Percentiles rank a stretch among this genome's conserved stretches.
These are phyloP conservation scores for Adrianichthys oophorus DNA, from an alignment of 2,797 vertebrate species.

Conservation along the genomic window DNA sequence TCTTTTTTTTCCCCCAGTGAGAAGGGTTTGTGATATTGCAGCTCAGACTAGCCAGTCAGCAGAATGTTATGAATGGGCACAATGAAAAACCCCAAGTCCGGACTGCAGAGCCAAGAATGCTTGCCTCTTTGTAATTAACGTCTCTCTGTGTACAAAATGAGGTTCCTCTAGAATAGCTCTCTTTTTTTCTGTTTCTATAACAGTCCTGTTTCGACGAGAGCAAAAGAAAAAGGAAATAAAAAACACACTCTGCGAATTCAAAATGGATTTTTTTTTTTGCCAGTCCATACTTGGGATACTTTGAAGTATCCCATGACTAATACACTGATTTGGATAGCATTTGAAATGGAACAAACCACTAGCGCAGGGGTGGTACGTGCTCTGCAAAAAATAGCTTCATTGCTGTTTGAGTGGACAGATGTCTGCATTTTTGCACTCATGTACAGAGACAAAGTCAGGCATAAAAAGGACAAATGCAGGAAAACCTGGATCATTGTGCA, in stretches of 20 bases:
- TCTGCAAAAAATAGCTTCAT: conserved; percentile 31
- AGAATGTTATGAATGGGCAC: conserved; percentile 80
- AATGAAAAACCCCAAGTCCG: conserved; percentile 75
- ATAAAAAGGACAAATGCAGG: conserved; percentile 8
- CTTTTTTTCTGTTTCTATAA: conserved; percentile 71
- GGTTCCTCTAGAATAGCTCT: conserved; percentile 70
- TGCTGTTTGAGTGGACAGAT: conserved; percentile 37
- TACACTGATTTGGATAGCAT: conserved; percentile 54
- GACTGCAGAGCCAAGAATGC: conserved; percentile 72
- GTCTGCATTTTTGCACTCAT: conserved; percentile 15
- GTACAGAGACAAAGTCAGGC: conserved; percentile 13
- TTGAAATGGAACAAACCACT: conserved; percentile 53
- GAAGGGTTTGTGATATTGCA: conserved; percentile 66
- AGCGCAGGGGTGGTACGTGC: conserved; percentile 41
- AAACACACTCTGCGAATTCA: conserved; percentile 54
- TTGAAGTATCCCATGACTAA: conserved; percentile 67
- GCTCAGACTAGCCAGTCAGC: conserved; percentile 76
- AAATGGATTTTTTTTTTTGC: conserved; percentile 32
- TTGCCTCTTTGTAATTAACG: conserved; percentile 82
- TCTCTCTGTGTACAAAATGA: conserved; percentile 68
- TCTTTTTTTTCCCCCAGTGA: conserved; percentile 45
- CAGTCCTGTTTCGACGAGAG: conserved; percentile 56
- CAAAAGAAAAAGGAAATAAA: conserved; percentile 2
- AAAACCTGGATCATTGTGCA: conserved; percentile 29
- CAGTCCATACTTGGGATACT: conserved; percentile 65